Percentiles rank a stretch among this genome's conserved stretches.
Evolutionary conservation across 2,113 vertebrate species (phyloP).

Genomic region (Rynchops niger): DNA sequence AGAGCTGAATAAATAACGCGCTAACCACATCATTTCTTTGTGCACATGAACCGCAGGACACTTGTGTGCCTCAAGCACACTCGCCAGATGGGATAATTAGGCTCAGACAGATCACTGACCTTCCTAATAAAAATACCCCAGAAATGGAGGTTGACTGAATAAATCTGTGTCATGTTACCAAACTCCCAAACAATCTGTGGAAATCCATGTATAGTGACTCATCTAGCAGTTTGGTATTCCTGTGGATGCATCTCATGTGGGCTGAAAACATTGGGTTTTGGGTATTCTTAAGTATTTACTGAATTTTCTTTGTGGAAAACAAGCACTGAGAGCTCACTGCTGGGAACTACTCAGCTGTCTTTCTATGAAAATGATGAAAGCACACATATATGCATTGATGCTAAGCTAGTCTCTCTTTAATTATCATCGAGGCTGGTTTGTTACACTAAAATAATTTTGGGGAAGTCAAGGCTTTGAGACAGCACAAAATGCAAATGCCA

Average conservation of each 20-base stretch:
- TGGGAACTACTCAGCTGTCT: background rate
- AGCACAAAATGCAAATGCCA: background rate
- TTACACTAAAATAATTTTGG: slow-evolving; percentile 2
- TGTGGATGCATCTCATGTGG: background rate
- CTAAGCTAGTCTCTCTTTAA: slow-evolving; percentile 38
- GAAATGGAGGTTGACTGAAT: background rate
- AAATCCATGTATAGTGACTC: background rate
- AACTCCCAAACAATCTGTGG: background rate
- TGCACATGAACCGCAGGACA: slow-evolving; percentile 4
- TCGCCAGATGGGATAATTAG: slow-evolving; percentile 37
- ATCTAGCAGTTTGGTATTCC: background rate
- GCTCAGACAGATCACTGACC: slow-evolving; percentile 55
- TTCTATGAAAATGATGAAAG: background rate
- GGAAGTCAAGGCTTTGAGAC: slow-evolving; percentile 1
- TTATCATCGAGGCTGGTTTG: slow-evolving; percentile 11
- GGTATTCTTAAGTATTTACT: background rate
- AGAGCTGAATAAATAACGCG: background rate
- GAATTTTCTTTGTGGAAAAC: background rate
- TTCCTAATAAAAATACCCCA: slow-evolving; percentile 32
- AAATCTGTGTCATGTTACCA: slow-evolving; percentile 25
- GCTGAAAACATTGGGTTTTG: background rate
- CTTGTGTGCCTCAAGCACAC: background rate
- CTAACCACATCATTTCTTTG: background rate
- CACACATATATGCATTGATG: slow-evolving; percentile 32
- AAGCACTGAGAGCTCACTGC: background rate